phyloP scores from a whole-genome alignment of 2,888 invertebrate species.

The Pseudococcus longispinus region DNA sequence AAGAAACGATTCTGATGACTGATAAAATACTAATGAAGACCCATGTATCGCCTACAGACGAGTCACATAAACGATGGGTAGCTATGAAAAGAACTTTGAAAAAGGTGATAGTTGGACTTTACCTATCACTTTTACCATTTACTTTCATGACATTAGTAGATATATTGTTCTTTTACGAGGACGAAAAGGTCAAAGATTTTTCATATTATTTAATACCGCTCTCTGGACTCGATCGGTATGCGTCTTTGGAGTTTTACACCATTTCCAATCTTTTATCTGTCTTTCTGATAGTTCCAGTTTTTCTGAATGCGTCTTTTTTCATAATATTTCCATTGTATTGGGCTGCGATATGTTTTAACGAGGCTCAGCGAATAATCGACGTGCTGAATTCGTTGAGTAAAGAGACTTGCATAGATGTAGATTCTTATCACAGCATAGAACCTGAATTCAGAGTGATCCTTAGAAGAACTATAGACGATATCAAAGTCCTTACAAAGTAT shows the following conservation, averaged over 20 bases:
- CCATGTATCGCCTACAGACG: background rate
- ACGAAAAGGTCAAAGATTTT: background rate
- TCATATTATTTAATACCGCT: background rate
- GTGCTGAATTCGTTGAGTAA: too few species aligned
- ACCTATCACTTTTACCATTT: background rate
- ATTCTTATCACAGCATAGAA: background rate
- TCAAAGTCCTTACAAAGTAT: background rate
- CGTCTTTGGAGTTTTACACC: background rate
- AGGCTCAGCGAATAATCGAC: too few species aligned
- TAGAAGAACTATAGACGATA: background rate
- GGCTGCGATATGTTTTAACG: too few species aligned
- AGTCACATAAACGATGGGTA: background rate
- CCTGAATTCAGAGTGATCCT: background rate
- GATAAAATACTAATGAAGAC: background rate
- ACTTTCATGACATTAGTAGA: background rate
- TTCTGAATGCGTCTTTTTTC: too few species aligned
- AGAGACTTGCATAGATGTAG: too few species aligned
- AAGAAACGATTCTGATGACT: background rate
- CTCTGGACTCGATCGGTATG: background rate
- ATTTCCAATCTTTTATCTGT: background rate
- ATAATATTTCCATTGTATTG: too few species aligned
- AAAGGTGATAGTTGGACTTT: background rate
- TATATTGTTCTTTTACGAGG: background rate
- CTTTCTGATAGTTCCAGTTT: too few species aligned
- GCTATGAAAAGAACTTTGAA: background rate